Evolutionary conservation across 2,113 vertebrate species (phyloP).

Genomic region (Callospermophilus lateralis): DNA sequence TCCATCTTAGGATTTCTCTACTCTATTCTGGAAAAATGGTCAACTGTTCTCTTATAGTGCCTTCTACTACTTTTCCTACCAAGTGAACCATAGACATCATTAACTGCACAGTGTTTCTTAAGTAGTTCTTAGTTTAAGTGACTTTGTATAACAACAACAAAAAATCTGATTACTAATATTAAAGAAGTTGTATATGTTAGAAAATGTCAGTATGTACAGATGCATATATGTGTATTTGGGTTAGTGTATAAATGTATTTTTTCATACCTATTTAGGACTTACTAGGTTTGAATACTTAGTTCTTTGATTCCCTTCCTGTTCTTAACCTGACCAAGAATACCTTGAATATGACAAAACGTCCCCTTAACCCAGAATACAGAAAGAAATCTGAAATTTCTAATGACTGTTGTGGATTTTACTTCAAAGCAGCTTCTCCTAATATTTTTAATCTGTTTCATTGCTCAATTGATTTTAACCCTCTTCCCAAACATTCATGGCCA

Average conservation of each 20-base stretch:
- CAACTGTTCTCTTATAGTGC: not conserved
- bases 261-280: not conserved
- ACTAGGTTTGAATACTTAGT: slow-evolving; percentile 11
- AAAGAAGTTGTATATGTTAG: not conserved
- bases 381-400: slow-evolving; percentile 46
- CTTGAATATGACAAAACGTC: not conserved
- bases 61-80: not conserved
- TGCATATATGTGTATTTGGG: not conserved
- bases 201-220: not conserved
- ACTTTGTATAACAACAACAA: slow-evolving; percentile 6
- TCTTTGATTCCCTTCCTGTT: not conserved
- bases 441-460: slow-evolving; percentile 28
- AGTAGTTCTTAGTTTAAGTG: slow-evolving; percentile 9
- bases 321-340: not conserved
- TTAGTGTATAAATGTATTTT: not conserved
- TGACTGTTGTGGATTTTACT: not conserved
- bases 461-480: not conserved
- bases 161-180: slow-evolving; percentile 33
- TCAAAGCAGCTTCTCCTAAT: not conserved
- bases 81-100: not conserved
- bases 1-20: not conserved
- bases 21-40: not conserved
- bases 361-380: slow-evolving; percentile 9
- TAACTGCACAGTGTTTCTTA: not conserved
- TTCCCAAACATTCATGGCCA: slow-evolving; percentile 21